Base-by-base conservation (phyloP, 1,140 invertebrate genomes). In the Drosophila littoralis region DNA sequence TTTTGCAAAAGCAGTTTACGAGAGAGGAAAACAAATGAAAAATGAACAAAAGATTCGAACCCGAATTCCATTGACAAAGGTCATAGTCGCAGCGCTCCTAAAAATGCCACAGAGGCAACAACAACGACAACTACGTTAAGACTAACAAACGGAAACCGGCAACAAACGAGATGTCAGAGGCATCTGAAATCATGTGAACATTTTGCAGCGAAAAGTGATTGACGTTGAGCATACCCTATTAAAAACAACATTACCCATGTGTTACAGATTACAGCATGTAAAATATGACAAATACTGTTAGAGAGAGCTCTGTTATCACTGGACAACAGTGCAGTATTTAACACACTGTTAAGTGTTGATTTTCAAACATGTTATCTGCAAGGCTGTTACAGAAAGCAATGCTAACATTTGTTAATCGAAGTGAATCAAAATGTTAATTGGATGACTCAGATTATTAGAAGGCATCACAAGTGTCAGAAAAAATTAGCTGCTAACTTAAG, bases 61-160 rank as follows among this genome's bases (percentile, higher is more conserved):
- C 71, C 65, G 77, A 86, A 86, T 88, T 79, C 83, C 83, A 77
- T 89, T 89, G 84, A 86, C 84, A 86, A 86, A 86, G 83, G 83
- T 86, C 83, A 86, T 75, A 86, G 71, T 74, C 65, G 43, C 66
- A 81, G 68, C 59, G 57, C 52, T 60, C 52, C 68, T 55, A 58
- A 75, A 75, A 75, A 75, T 88, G 68, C 64, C 81, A 72, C 69
- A 69, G 42, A 61, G 35, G 10, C 40, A 61, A 55, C 65, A 61
- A 50, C 61, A 43, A 43, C 13, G 66, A 32, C 54, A 38, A 54
- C 33, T 40, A 64, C 55, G 52, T 65, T 45, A 51, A 54, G 50
- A 63, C 60, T 36, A 66, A 55, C 64, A 32, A 66, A 45, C 50
- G 15, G 69, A 65, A 74, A 64, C 60, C 45, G 71, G 55, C 58